Evolutionary conservation across 2,888 invertebrate genomes (phyloP).

Genomic region (Sphaerophoria taeniata): DNA sequence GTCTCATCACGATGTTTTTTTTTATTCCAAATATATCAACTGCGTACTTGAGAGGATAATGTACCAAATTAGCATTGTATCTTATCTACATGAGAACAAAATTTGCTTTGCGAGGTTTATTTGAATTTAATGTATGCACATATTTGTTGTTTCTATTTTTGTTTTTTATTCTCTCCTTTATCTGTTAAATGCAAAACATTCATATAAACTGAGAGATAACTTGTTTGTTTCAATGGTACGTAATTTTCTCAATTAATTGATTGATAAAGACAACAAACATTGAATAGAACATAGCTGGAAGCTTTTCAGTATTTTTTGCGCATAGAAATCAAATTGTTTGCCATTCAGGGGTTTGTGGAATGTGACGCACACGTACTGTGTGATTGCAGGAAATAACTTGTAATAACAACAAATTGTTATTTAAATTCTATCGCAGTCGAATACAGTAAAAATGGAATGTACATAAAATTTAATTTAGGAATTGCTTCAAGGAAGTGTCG

Average conservation of each 20-base stretch:
- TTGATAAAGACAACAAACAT: conserved; percentile 12
- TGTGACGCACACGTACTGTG: neutral
- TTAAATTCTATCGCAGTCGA: neutral
- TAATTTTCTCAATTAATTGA: conserved; percentile 17
- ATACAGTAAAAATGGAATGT: neutral
- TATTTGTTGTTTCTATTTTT: neutral
- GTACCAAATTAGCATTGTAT: neutral
- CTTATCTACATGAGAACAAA: too few relatives aligned
- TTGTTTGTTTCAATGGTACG: neutral
- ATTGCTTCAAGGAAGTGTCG: too few relatives aligned
- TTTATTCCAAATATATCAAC: neutral
- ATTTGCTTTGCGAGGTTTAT: too few relatives aligned
- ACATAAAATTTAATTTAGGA: too few relatives aligned
- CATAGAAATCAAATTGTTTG: neutral
- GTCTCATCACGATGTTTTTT: neutral
- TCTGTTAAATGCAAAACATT: neutral
- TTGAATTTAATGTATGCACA: too few relatives aligned
- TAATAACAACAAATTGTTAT: neutral
- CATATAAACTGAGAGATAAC: conserved; percentile 2
- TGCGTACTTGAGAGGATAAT: neutral
- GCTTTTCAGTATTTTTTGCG: neutral
- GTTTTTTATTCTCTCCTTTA: neutral
- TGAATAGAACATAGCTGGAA: neutral
- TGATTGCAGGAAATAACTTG: neutral
- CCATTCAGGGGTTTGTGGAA: neutral